These are phyloP conservation scores for Cantharis rustica DNA, from an alignment of 2,888 invertebrate species.

Conservation along the genomic window DNA sequence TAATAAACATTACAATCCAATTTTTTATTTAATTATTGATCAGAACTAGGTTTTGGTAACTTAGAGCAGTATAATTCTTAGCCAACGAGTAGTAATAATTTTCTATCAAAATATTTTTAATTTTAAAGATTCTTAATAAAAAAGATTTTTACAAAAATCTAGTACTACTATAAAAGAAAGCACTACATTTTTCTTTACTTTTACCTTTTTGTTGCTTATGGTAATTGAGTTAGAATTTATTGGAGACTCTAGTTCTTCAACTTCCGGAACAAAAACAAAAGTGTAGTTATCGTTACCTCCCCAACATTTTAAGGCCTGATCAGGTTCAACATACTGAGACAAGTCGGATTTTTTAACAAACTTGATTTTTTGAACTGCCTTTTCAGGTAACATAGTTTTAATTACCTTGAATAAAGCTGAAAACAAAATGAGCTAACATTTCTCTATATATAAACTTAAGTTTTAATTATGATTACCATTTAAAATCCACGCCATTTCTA, in stretches of 20 bases:
- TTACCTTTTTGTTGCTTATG: slow-evolving; percentile 39
- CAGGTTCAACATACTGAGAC: slow-evolving; percentile 73
- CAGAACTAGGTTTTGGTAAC: too few relatives aligned
- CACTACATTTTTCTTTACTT: background rate
- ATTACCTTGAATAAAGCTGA: slow-evolving; percentile 90
- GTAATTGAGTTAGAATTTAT: slow-evolving; percentile 26
- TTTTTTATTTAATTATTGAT: too few relatives aligned
- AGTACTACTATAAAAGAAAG: background rate
- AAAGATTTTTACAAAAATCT: background rate
- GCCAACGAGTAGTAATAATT: too few relatives aligned
- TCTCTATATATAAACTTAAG: background rate
- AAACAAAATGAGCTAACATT: slow-evolving; percentile 25
- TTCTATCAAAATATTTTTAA: too few relatives aligned
- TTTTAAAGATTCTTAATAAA: too few relatives aligned
- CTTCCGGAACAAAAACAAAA: slow-evolving; percentile 73
- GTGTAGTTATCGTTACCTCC: slow-evolving; percentile 78
- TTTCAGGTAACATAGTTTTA: slow-evolving; percentile 83
- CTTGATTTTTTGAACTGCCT: slow-evolving; percentile 87
- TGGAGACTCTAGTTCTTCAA: slow-evolving; percentile 36
- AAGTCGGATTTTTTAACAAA: slow-evolving; percentile 78
- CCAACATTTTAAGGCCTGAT: slow-evolving; percentile 79
- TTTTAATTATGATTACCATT: slow-evolving; percentile 64
- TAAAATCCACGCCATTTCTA: slow-evolving; percentile 93
- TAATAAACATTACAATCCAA: too few relatives aligned
- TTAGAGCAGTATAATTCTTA: too few relatives aligned